Evolutionary conservation across 1,140 invertebrate species (phyloP), one percentile per base, ranked within the genome.

Genomic region (Caenorhabditis remanei): DNA sequence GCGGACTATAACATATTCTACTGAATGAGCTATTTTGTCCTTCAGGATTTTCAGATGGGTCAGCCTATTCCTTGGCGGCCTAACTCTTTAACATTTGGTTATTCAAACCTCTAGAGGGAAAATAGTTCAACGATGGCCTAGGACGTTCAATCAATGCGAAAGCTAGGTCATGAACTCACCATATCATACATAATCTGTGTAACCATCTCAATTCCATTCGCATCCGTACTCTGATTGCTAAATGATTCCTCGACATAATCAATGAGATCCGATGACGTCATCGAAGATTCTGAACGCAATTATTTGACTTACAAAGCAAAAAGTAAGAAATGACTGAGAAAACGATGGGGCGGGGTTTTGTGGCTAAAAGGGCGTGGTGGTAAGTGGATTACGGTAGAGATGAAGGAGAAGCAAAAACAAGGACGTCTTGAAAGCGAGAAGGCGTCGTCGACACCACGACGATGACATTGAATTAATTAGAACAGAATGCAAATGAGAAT

Each of bases 401-500:
- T 24, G 43, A 40, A 24, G 21, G n/a, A 50, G 71, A 67, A 11
- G 71, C 11, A 71, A 46, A 71, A 43, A 79, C 32, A 14, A 79
- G 4, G 71, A 79, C 43, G 71, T 48, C n/a, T 50, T 79, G 4
- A 46, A 46, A 14, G n/a, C 43, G 46, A 50, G 9, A n/a, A 24
- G 40, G 46, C 14, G 46, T 16, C 14, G 53, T 24, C 9, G 71
- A n/a, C 8, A 6, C n/a, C 13, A n/a, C 13, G 40, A 32, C 24
- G 41, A n/a, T 32, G 65, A 71, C 46, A 50, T 79, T 79, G 71
- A 79, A 79, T 79, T 50, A 79, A 79, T 79, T 79, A 79, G 71
- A 79, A 79, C n/a, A 50, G 71, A 79, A 79, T 79, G 71, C 71
- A 79, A 79, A 79, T 79, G 71, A 79, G 71, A 79, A 79, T 79